Evolutionary conservation across 2,888 invertebrate species (phyloP), one percentile per base, ranked within the genome.

Genomic region (Monoplex corrugatus): DNA sequence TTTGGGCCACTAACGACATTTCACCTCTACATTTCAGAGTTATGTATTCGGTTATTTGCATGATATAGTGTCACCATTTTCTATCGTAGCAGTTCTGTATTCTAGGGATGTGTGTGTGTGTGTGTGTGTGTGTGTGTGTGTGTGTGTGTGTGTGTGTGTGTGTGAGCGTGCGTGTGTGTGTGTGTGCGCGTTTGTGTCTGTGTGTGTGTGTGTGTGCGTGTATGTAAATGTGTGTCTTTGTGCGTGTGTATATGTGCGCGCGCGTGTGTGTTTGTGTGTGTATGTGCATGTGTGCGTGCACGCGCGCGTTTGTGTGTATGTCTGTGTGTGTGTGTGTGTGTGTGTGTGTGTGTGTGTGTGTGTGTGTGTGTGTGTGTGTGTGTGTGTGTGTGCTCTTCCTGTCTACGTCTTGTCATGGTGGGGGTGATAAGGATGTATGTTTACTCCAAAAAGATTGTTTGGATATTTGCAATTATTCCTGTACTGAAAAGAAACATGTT

Each of bases 241-340:
- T 35, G 78, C 38, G 78, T 35, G 78, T 78, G 78, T 35, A 23
- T 78, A 38, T 78, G 78, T 78, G 78, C 38, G 78, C 38, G 78
- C 38, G 83, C 44, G 83, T 44, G 43, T 44, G 43, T 83, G 83
- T 83, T 43, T 44, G 83, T 83, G 83, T 44, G 43, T 83, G 83
- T 83, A 44, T 83, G 45, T 44, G 83, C 16, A 38, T 23, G 43
- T 23, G 43, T 23, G 43, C 8, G 43, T 8, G 40, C 8, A 19
- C 8, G 40, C 8, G 38, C 8, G 40, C 16, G 40, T 19, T 13
- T 50, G 19, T 50, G 50, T 50, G 50, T 50, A 19, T 19, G 23
- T 16, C n/a, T 32, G 72, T 72, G 72, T 32, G 72, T 16, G 32
- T n/a, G n/a, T 72, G 72, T 72, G 72, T 72, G 72, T 32, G 72